phyloP scores from a whole-genome alignment of 2,113 vertebrate genomes.

The Hippocampus abdominalis region DNA sequence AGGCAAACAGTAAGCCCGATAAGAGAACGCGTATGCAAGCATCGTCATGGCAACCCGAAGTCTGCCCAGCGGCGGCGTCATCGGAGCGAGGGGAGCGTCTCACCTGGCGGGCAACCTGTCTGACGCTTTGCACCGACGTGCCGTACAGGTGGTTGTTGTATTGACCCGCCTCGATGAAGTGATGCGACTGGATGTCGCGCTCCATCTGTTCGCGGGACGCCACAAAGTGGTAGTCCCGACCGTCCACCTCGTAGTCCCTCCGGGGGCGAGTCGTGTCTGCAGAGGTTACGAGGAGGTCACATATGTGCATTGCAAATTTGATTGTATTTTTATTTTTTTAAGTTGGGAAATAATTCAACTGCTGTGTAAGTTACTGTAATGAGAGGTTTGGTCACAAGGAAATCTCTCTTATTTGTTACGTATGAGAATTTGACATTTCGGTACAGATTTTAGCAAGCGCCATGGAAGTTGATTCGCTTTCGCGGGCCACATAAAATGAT shows the following conservation, averaged over 20 bases:
- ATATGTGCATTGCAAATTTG: too few species aligned
- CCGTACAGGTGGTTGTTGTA: constrained; percentile 88
- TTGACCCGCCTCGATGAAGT: constrained; percentile 86
- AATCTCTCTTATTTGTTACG: too few species aligned
- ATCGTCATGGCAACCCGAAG: neutral
- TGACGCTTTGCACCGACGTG: constrained; percentile 84
- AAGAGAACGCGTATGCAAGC: too few species aligned
- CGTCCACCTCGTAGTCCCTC: constrained; percentile 85
- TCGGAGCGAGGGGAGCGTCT: neutral
- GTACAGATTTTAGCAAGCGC: too few species aligned
- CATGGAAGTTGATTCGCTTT: too few species aligned
- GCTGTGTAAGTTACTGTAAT: too few species aligned
- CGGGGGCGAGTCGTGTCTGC: constrained; percentile 85
- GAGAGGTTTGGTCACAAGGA: too few species aligned
- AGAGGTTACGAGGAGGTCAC: constrained; percentile 6
- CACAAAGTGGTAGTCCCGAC: constrained; percentile 90
- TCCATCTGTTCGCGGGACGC: constrained; percentile 90
- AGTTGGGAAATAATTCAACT: too few species aligned
- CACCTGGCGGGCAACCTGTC: constrained; percentile 85
- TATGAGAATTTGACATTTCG: too few species aligned
- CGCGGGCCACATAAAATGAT: too few species aligned
- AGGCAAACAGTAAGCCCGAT: neutral
- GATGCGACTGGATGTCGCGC: constrained; percentile 87
- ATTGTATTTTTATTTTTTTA: too few species aligned
- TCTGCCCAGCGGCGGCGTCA: too few species aligned